phyloP scores from a whole-genome alignment of 2,113 vertebrate genomes.

The Leucosticte australis region DNA sequence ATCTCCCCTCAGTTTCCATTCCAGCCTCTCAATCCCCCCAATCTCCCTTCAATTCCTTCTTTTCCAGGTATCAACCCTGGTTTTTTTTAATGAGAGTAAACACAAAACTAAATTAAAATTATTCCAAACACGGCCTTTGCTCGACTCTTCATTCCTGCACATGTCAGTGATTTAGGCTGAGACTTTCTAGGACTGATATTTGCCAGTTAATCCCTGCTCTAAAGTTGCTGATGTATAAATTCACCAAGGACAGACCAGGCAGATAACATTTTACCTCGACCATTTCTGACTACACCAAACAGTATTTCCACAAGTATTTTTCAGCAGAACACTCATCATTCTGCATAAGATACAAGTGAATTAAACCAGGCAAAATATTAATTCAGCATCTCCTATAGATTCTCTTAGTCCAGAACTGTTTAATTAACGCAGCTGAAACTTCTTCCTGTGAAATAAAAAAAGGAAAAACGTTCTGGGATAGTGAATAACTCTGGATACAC shows the following conservation, averaged over 20 bases:
- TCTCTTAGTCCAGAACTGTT: neutral
- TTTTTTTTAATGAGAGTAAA: neutral
- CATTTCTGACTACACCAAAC: neutral
- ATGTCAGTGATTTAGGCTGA: neutral
- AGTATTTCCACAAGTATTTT: neutral
- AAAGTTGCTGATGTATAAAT: neutral
- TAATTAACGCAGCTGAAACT: neutral
- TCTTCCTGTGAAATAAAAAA: neutral
- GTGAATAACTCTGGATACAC: fast-evolving
- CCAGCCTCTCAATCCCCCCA: neutral
- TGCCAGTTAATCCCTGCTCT: neutral
- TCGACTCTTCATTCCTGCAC: neutral
- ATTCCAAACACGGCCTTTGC: neutral
- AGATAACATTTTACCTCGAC: neutral
- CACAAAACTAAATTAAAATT: neutral
- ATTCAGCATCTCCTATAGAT: neutral
- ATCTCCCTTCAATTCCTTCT: neutral
- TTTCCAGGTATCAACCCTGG: fast-evolving
- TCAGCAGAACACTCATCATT: neutral
- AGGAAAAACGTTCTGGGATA: neutral
- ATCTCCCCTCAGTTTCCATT: neutral
- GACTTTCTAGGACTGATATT: neutral
- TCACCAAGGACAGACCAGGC: neutral
- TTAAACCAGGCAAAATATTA: neutral
- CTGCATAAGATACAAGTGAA: neutral